These are phyloP conservation scores for Phengaris alcon DNA, from an alignment of 2,888 invertebrate species.

Conservation along the genomic window DNA sequence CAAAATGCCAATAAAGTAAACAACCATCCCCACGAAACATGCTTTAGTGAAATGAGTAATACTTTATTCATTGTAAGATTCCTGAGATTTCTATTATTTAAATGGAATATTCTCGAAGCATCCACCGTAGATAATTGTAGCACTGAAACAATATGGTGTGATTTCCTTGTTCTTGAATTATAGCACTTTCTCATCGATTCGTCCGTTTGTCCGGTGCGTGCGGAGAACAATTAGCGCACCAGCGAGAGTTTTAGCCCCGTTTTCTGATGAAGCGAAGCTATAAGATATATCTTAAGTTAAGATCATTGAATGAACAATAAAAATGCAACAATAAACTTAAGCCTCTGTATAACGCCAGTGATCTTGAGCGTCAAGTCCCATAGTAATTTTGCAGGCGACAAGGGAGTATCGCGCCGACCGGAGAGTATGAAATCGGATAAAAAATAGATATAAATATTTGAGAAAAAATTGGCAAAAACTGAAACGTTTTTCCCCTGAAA, in stretches of 20 bases:
- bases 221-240: neutral
- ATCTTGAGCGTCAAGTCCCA: too few species aligned
- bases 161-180: neutral
- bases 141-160: neutral
- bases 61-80: neutral
- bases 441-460: too few species aligned
- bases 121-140: constrained; percentile 18
- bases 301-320: too few species aligned
- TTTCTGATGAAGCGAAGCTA: neutral
- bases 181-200: constrained; percentile 16
- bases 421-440: too few species aligned
- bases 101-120: constrained; percentile 3
- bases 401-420: too few species aligned
- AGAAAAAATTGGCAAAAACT: too few species aligned
- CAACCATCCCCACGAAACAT: neutral
- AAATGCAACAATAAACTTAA: too few species aligned
- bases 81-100: constrained; percentile 2
- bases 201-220: constrained; percentile 24
- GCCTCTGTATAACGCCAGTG: too few species aligned
- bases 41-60: neutral
- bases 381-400: too few species aligned
- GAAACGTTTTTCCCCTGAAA: too few species aligned
- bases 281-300: neutral
- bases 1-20: too few species aligned
- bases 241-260: constrained; percentile 7